Percentiles rank a stretch among this genome's conserved stretches.
Evolutionary conservation across 2,888 invertebrate genomes (phyloP).

Genomic region (Cheilosia vernalis): DNA sequence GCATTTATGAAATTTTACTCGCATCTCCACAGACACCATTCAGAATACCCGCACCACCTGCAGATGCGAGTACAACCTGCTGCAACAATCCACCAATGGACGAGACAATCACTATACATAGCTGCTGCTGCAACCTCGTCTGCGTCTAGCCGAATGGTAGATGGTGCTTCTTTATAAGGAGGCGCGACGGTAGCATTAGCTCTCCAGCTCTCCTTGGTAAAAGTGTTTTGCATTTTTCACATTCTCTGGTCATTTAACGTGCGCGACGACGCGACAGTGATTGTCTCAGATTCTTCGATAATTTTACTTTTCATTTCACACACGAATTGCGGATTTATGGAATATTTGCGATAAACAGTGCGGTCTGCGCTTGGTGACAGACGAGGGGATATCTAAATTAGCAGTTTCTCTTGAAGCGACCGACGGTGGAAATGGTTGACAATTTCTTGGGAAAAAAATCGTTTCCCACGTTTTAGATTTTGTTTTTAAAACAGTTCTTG

Average conservation of each 20-base stretch:
- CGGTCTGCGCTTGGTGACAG: constrained; percentile 11
- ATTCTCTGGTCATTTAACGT: constrained; percentile 41
- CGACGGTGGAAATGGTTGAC: constrained; percentile 11
- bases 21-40: constrained; percentile 33
- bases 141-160: constrained; percentile 11
- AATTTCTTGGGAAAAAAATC: not conserved
- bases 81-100: constrained; percentile 30
- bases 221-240: constrained; percentile 58
- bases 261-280: constrained; percentile 22
- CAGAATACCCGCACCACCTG: constrained; percentile 51
- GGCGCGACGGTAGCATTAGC: not conserved
- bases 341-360: constrained; percentile 31
- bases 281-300: constrained; percentile 46
- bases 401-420: constrained; percentile 60
- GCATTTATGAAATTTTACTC: constrained; percentile 13
- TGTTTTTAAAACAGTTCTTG: no score
- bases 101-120: constrained; percentile 45
- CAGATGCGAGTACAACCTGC: constrained; percentile 48
- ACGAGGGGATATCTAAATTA: constrained; percentile 28
- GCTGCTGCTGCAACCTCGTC: not conserved
- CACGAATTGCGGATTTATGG: constrained; percentile 63
- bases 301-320: constrained; percentile 68
- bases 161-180: constrained; percentile 23
- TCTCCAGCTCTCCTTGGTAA: constrained; percentile 18
- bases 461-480: no score